These are phyloP conservation scores for Chrysolina haemoptera DNA, from an alignment of 2,888 invertebrate species.

Conservation along the genomic window DNA sequence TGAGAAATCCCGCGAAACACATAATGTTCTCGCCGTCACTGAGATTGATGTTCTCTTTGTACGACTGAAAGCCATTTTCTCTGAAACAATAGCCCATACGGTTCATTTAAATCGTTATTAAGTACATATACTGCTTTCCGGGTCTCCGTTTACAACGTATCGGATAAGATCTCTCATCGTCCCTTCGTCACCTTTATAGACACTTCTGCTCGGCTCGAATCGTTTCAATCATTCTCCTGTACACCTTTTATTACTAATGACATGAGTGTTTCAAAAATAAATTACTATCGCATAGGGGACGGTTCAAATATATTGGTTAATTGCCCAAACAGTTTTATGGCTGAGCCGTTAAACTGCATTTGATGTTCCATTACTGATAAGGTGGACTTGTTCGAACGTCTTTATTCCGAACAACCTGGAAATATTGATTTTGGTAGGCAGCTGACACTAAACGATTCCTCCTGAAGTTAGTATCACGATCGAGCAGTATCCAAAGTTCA, in stretches of 20 bases:
- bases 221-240: conserved; percentile 35
- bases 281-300: conserved; percentile 30
- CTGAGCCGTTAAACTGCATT: conserved; percentile 45
- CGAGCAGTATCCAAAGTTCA: too few species aligned
- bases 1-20: neutral
- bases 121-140: conserved; percentile 61
- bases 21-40: conserved; percentile 21
- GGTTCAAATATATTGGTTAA: conserved; percentile 42
- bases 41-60: conserved; percentile 38
- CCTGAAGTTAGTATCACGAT: too few species aligned
- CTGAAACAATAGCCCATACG: conserved; percentile 60
- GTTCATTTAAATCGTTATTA: conserved; percentile 65
- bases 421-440: conserved; percentile 3
- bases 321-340: conserved; percentile 48
- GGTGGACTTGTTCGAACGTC: conserved; percentile 23
- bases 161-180: conserved; percentile 58
- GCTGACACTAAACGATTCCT: neutral
- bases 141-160: conserved; percentile 59
- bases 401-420: conserved; percentile 1
- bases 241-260: conserved; percentile 36
- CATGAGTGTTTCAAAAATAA: conserved; percentile 42
- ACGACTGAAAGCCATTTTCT: conserved; percentile 52
- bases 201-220: conserved; percentile 38
- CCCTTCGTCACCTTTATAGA: conserved; percentile 59
- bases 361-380: conserved; percentile 41